phyloP scores from a whole-genome alignment of 2,113 vertebrate species.

The Calidris pygmaea region DNA sequence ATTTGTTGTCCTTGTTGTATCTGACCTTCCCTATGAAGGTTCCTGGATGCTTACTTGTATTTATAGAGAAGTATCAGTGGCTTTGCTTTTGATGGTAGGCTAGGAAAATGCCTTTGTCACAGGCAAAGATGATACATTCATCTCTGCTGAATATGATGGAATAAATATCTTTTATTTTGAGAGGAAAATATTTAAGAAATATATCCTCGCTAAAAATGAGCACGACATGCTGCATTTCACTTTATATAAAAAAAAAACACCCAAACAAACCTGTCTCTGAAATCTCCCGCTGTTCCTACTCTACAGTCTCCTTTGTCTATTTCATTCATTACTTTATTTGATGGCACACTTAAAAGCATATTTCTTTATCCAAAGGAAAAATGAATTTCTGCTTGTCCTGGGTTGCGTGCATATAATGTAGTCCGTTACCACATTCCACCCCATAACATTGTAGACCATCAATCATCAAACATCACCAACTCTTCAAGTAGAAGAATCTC shows the following conservation, averaged over 20 bases:
- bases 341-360: constrained; percentile 28
- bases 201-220: background rate
- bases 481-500: constrained; percentile 26
- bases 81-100: background rate
- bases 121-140: background rate
- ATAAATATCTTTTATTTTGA: background rate
- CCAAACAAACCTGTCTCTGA: background rate
- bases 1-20: background rate
- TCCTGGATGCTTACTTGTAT: background rate
- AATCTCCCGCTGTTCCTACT: background rate
- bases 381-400: constrained; percentile 18
- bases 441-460: background rate
- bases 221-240: background rate
- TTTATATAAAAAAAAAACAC: background rate
- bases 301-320: background rate
- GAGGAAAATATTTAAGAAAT: background rate
- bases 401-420: constrained; percentile 11
- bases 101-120: background rate
- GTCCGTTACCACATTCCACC: constrained; percentile 35
- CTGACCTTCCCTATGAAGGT: background rate
- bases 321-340: constrained; percentile 39
- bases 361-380: background rate
- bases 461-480: constrained; percentile 50
- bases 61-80: background rate
- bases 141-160: too few relatives aligned